Percentiles rank a stretch among this genome's conserved stretches.
phyloP scores from a whole-genome alignment of 2,113 vertebrate genomes.

The Porphyrio hochstetteri region DNA sequence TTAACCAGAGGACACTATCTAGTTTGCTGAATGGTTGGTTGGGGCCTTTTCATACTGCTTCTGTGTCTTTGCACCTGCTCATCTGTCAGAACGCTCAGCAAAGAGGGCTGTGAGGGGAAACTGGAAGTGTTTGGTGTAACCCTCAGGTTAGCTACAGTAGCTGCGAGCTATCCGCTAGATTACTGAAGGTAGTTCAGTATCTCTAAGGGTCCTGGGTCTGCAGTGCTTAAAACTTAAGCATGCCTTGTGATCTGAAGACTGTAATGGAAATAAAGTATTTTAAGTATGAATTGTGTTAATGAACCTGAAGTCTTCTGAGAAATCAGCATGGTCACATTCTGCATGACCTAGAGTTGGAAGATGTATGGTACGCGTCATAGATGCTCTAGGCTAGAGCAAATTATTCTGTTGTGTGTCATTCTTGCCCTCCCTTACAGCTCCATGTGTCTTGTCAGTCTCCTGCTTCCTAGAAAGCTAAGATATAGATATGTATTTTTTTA shows the following conservation, averaged over 20 bases:
- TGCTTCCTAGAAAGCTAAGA: not conserved
- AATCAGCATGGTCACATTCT: not conserved
- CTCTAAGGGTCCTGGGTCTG: not conserved
- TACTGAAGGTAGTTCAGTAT: not conserved
- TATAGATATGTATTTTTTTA: not conserved
- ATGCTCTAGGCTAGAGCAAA: not conserved
- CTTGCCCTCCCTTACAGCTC: not conserved
- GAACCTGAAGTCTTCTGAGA: not conserved
- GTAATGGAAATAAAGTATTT: constrained; percentile 23
- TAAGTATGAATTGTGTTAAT: not conserved
- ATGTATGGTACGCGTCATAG: not conserved
- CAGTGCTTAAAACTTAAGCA: not conserved
- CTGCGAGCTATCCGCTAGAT: not conserved
- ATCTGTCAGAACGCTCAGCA: not conserved
- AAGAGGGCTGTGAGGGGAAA: not conserved
- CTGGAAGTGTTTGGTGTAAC: not conserved
- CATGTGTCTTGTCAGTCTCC: not conserved
- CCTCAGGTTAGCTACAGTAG: not conserved
- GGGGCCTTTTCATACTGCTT: not conserved
- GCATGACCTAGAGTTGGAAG: not conserved
- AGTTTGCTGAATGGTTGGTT: not conserved
- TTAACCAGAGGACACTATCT: not conserved
- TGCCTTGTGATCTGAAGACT: not conserved
- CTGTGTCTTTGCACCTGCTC: not conserved
- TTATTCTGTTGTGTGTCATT: not conserved